Percentiles rank a stretch among this genome's conserved stretches.
These are phyloP conservation scores for Oligia fasciuncula DNA, from an alignment of 2,888 invertebrate genomes.

Conservation along the genomic window DNA sequence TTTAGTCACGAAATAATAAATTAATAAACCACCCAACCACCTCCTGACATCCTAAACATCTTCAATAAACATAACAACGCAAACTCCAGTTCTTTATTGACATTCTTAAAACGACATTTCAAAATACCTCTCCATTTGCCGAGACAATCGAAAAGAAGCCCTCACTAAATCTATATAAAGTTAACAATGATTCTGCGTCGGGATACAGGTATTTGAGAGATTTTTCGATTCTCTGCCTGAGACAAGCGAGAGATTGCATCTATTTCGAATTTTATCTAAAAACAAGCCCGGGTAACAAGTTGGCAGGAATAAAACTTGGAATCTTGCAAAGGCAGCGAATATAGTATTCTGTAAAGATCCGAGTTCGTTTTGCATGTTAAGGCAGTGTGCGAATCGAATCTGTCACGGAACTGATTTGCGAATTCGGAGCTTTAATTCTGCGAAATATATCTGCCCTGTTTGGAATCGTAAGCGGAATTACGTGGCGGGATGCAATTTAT, in stretches of 20 bases:
- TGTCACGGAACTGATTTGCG: constrained; percentile 58
- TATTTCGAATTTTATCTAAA: constrained; percentile 80
- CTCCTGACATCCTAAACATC: constrained; percentile 52
- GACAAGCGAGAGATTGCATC: constrained; percentile 80
- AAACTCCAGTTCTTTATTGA: constrained; percentile 64
- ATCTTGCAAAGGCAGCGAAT: constrained; percentile 68
- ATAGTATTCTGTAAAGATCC: constrained; percentile 62
- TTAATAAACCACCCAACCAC: constrained; percentile 48
- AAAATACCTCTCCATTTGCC: constrained; percentile 55
- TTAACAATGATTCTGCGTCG: constrained; percentile 53
- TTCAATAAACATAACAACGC: constrained; percentile 64
- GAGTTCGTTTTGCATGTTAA: constrained; percentile 75
- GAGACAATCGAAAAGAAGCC: constrained; percentile 64
- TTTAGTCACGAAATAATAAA: constrained; percentile 51
- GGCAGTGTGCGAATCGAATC: constrained; percentile 65
- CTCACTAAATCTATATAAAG: constrained; percentile 61
- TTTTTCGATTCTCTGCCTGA: constrained; percentile 71
- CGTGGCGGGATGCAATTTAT: constrained; percentile 3
- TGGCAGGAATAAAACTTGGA: constrained; percentile 74
- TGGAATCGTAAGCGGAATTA: constrained; percentile 4
- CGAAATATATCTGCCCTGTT: constrained; percentile 27
- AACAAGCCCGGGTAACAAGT: constrained; percentile 74
- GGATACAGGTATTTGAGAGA: constrained; percentile 72
- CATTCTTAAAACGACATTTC: constrained; percentile 66
- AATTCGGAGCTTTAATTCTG: constrained; percentile 54